Base-by-base conservation (phyloP, 2,797 vertebrate species). In the Thaleichthys pacificus region DNA sequence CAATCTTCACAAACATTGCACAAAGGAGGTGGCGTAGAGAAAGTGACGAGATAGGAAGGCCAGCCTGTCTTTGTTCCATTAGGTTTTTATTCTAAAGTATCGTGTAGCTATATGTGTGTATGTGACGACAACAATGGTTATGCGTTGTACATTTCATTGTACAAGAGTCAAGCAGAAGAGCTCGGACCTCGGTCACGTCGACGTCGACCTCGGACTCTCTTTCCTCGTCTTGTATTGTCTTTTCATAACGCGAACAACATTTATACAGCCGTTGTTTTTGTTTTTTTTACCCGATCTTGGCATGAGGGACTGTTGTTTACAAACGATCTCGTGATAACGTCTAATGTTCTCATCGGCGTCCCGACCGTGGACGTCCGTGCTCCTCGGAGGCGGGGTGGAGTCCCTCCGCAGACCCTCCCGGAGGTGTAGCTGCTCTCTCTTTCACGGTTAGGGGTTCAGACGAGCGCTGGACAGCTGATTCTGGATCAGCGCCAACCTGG, bases 1-100 rank as follows among this genome's bases (percentile, higher is more conserved):
- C 42, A 30, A 2, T 17, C 47, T 22, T 15, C 17, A 54, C 19
- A 5, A 58, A 28, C 74, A 54, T 93, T 93, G 91, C 93, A 95
- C 91, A 86, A 85, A 85, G 80, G 84, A 84, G 73, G 64, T 76
- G 80, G 73, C 15, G 70, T 64, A 66, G 61, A 81, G 63, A 72
- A 70, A 80, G 68, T 82, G 12, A 4, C 19, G 4, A 82, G 78
- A 66, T 58, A 71, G 21, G 67, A 28, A 68, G 54, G 24, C 47
- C 47, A 54, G 15, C 65, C 47, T 19, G 68, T 65, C 32, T 79
- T 12, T 35, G 24, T 70, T 30, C 32, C 74, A 63, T 67, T 69
- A 56, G 57, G 7, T 71, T 74, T 77, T 73, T 76, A 73, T n/a
- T 54, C 8, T 61, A 6, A 49, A 74, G 47, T 15, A 69, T 28